Base-by-base conservation (phyloP, 2,113 vertebrate species). In the Daboia siamensis region DNA sequence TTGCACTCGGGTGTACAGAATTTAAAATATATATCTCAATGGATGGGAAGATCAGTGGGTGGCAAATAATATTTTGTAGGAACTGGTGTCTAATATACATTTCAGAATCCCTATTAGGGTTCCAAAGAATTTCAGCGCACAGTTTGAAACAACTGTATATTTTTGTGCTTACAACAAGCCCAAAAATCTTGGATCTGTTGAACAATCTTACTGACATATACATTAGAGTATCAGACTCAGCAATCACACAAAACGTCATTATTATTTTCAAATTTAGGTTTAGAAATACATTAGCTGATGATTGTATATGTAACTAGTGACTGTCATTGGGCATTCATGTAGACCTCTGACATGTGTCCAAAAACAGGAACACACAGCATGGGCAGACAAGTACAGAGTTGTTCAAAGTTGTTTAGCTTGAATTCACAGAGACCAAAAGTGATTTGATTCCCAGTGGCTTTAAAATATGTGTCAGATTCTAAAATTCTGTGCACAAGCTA, bases 391-490 rank as follows among this genome's bases (percentile, higher is more conserved):
- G 57, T 88, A 89, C 33, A 90, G 48, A 90, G 59, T 48, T 92
- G 64, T 48, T 2, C 91, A 20, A 61, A 54, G 88, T 80, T 91
- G 64, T 69, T 56, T 87, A 87, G 39, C 84, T 86, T 93, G 61
- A 95, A 93, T 92, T 92, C 91, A 93, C 84, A 93, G 86, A 87
- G 87, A 29, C 5, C 33, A 48, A 12, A 89, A 69, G 89, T 95
- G 95, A 90, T 96, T 93, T 96, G 89, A 95, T 92, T 88, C 89
- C 92, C 84, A 92, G 64, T 52, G 88, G 91, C 46, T 96, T 95
- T 93, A 90, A 94, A 96, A 94, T 93, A 88, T 80, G 5, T 12
- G 3, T 10, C 93, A 85, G 51, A 94, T 94, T 94, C 52, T 89
- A 92, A 85, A 89, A 94, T 91, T 95, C 93, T 87, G 94, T 57